Evolutionary conservation across 2,797 vertebrate species (phyloP), one percentile per base, ranked within the genome.

Genomic region (Premnoplex brunnescens): DNA sequence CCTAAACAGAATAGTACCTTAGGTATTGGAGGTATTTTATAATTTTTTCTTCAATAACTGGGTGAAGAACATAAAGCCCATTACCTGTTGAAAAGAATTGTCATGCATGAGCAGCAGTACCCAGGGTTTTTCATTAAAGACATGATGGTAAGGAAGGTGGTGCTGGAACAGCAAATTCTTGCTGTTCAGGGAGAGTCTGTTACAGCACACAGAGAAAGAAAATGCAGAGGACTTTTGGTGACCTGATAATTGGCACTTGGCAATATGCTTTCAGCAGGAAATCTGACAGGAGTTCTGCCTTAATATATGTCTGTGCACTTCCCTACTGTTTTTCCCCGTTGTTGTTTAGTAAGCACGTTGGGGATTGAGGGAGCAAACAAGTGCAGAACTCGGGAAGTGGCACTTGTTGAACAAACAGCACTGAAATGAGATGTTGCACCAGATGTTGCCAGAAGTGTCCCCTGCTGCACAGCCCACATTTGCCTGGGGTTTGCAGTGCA

Each of bases 261-360:
- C 37, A 58, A 15, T 43, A 10, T 2, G 3, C n/a, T 52, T 72
- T 62, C 37, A 84, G 39, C 51, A 67, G 37, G 52, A 86, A 89
- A 62, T 52, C 15, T 8, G 27, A 28, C 14, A 71, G 48, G 49
- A 81, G 22, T 60, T 87, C 37, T 41, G 10, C 27, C n/a, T 37
- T 55, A 23, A 28, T 21, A 6, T 4, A 12, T 3, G 3, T 39
- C 51, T 60, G 0, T 23, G 5, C 34, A 10, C 59, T 41, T 81
- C 52, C 36, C 30, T 24, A 1, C 14, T 14, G 8, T 20, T 43
- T 34, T 32, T 2, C 28, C 24, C 15, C 32, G 7, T 17, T 21
- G 15, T 76, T 52, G 18, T 21, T 63, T 69, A 58, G 18, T 46
- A 27, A 59, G 19, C 34, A 24, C 1, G 0, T 51, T 72, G 88